Evolutionary conservation across 53 echinoderm and acorn worm species (phyloP), one percentile per base, ranked within the genome.

Genomic region (Luidia sarsii): DNA sequence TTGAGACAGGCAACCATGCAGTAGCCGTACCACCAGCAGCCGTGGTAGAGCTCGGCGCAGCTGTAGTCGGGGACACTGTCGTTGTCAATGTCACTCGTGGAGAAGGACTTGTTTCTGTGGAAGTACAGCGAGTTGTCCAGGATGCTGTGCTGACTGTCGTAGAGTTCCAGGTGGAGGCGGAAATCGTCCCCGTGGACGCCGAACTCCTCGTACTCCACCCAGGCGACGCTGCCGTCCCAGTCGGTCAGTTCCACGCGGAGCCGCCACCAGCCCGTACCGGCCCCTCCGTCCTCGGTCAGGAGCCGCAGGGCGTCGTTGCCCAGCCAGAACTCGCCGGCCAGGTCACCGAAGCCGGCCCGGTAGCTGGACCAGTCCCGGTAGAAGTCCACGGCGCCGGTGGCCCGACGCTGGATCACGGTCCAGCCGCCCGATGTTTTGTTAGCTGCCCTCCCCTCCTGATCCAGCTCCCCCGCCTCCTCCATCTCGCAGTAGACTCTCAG

Each of bases 401-500:
- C 6, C 27, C 68, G 68, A 11, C 68, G 11, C 50, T 68, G 68
- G 30, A 48, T 24, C 30, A 73, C 73, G 24, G n/a, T 73, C 73
- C 73, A 73, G 10, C 73, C 73, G 21, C 56, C 73, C n/a, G n/a
- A n/a, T n/a, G n/a, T n/a, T n/a, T n/a, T n/a, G n/a, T n/a, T n/a
- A n/a, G n/a, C n/a, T n/a, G n/a, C n/a, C n/a, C n/a, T n/a, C n/a
- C n/a, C n/a, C n/a, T n/a, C n/a, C n/a, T n/a, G n/a, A n/a, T n/a
- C n/a, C n/a, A n/a, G n/a, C n/a, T n/a, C n/a, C 13, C 57, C 27
- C 9, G 33, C 73, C 4, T 30, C 49, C 29, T 45, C 49, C 56
- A 55, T 73, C 24, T 73, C 73, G 34, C 72, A 72, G 54, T 54
- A 54, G 54, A 72, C 72, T 29, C 37, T 35, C 3, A 72, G 21